These are phyloP conservation scores for Ligdia adustata DNA, from an alignment of 2,888 invertebrate species.

Conservation along the genomic window DNA sequence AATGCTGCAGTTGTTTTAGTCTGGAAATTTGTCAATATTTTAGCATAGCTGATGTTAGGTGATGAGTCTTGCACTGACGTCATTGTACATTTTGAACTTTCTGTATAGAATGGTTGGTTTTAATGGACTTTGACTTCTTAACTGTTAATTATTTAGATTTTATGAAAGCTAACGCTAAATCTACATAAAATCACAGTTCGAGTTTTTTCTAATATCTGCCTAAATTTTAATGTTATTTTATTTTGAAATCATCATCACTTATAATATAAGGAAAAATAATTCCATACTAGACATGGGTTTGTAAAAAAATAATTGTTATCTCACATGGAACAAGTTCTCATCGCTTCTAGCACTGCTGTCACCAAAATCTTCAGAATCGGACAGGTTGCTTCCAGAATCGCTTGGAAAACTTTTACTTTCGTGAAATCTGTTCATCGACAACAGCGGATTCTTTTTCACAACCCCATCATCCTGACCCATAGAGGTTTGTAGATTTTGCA, in stretches of 20 bases:
- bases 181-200: too few species aligned
- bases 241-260: too few species aligned
- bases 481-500: constrained; percentile 61
- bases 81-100: too few species aligned
- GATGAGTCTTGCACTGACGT: too few species aligned
- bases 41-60: too few species aligned
- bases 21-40: too few species aligned
- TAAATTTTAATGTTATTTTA: too few species aligned
- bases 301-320: constrained; percentile 36
- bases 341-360: constrained; percentile 68
- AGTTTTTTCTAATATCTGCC: too few species aligned
- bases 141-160: too few species aligned
- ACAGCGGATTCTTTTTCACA: constrained; percentile 90
- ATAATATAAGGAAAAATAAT: not conserved
- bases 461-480: constrained; percentile 87
- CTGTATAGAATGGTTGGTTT: too few species aligned
- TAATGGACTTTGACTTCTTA: too few species aligned
- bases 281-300: not conserved
- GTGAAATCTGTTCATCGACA: constrained; percentile 85
- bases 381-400: constrained; percentile 85
- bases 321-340: constrained; percentile 64
- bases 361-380: constrained; percentile 86
- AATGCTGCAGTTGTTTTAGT: constrained; percentile 87
- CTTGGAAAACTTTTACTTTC: constrained; percentile 69
- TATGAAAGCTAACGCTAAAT: too few species aligned